Conservation (phyloP, 2,113 vertebrate species). For the Asarcornis scutulata region DNA sequence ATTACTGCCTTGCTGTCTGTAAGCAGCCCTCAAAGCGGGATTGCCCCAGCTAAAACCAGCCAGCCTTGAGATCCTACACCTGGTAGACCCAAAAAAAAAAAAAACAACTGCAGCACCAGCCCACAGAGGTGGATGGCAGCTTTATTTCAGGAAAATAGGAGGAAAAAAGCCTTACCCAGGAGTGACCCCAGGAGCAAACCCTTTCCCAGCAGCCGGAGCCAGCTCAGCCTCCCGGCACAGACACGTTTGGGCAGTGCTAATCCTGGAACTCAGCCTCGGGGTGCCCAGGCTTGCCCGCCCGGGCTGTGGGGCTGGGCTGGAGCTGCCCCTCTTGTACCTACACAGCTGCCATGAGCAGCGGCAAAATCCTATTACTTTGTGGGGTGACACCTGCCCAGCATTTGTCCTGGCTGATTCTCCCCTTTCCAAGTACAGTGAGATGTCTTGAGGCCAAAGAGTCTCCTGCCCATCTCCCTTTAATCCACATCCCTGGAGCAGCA, state of each 20-base stretch:
- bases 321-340: background rate
- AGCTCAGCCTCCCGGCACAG: background rate
- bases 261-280: background rate
- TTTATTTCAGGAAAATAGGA: background rate
- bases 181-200: background rate
- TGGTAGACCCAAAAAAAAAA: background rate
- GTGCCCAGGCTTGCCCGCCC: background rate
- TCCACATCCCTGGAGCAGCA: background rate
- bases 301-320: background rate
- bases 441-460: background rate
- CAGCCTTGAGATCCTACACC: background rate
- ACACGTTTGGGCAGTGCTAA: background rate
- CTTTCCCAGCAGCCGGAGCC: background rate
- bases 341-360: fast-evolving
- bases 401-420: background rate
- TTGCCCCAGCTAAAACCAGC: background rate
- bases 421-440: background rate
- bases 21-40: background rate
- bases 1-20: background rate
- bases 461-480: background rate
- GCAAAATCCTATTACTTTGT: background rate
- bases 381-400: background rate
- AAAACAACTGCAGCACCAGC: background rate
- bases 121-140: background rate
- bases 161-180: background rate